Base-by-base conservation (phyloP, 2,888 invertebrate species). In the Drepanosiphum platanoidis region DNA sequence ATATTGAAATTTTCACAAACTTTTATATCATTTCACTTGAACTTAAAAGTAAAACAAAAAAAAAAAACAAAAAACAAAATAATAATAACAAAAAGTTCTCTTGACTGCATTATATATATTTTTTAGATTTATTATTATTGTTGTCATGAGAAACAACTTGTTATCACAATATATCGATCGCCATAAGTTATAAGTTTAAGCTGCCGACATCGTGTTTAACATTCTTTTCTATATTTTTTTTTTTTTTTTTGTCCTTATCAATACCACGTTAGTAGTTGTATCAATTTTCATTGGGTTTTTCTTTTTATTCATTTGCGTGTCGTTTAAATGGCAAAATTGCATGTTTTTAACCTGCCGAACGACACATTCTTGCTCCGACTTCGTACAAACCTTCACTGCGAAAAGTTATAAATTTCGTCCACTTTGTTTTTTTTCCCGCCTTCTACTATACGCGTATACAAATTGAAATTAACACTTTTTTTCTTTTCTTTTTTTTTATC, bases 391-490 rank as follows among this genome's bases (percentile, higher is more conserved):
- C 27, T 61, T 13, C 0, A 30, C 11, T 0, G 30, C 15, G 42
- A 5, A 30, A 78, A 78, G 27, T 64, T 30, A 22, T 42, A 32
- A 64, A 42, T 78, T 78, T 42, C 13, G 78, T 78, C 64, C 30
- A 64, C 8, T 15, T 58, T 13, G n/a, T 36, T 39, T 77, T 22
- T 58, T n/a, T 58, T 7, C 9, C 8, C 42, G n/a, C n/a, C n/a
- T n/a, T n/a, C n/a, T n/a, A n/a, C n/a, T n/a, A n/a, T n/a, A n/a
- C n/a, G n/a, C 27, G 0, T 36, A 13, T 58, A 58, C 22, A 52
- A 58, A 71, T 71, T 71, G 58, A 81, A 71, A 81, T 58, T 39
- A 58, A 70, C 58, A 71, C 58, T 71, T 80, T 34, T 52, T n/a
- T n/a, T n/a, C n/a, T n/a, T n/a, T n/a, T n/a, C n/a, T n/a, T n/a